phyloP scores from a whole-genome alignment of 2,797 vertebrate species.

The Artibeus lituratus region DNA sequence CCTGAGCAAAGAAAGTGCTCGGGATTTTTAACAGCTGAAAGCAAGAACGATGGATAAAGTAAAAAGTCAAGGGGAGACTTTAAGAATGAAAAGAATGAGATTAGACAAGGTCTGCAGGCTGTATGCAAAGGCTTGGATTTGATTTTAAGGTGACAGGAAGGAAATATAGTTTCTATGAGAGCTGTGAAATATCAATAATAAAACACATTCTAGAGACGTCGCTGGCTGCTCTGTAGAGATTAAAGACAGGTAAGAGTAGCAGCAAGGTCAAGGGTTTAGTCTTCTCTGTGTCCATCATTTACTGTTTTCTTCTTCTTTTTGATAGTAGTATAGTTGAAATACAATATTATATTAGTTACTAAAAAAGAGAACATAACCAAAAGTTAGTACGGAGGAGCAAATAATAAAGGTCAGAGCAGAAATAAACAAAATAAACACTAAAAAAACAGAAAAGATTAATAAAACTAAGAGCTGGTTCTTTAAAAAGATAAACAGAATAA shows the following conservation, averaged over 20 bases:
- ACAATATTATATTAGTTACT: neutral
- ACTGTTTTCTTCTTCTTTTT: neutral
- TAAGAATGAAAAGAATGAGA: neutral
- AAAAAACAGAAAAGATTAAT: neutral
- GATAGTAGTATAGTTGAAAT: neutral
- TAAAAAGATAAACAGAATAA: neutral
- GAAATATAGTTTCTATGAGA: neutral
- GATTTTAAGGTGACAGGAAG: neutral
- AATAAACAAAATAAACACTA: neutral
- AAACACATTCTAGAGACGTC: neutral
- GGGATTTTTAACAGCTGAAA: neutral
- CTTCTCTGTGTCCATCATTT: too few relatives aligned
- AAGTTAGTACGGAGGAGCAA: neutral
- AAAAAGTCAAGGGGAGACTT: neutral
- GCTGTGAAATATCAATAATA: neutral
- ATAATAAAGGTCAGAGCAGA: neutral
- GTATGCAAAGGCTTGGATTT: neutral
- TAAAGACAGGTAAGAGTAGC: neutral
- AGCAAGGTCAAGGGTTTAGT: neutral
- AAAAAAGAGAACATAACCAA: neutral
- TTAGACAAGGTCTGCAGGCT: neutral
- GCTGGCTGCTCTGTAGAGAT: neutral
- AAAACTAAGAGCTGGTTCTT: neutral
- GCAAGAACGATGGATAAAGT: neutral
- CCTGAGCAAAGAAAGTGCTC: neutral